Conservation (phyloP, 2,113 vertebrate species). For the Sinocyclocheilus anshuiensis region DNA sequence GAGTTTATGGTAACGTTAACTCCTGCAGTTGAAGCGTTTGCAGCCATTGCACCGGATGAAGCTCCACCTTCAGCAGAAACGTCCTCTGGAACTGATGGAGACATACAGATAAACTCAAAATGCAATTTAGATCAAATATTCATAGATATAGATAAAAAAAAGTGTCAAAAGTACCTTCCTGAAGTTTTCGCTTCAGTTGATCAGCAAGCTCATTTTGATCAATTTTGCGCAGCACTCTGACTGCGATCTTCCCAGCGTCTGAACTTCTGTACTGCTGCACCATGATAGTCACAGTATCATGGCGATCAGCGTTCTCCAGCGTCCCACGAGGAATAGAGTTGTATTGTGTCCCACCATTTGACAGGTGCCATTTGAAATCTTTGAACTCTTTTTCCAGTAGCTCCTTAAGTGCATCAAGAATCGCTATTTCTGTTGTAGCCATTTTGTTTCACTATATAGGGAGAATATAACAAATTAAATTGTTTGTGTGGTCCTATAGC, state of each 20-base stretch:
- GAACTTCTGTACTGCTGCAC: neutral
- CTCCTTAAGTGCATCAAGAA: neutral
- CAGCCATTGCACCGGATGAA: neutral
- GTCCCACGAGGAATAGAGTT: neutral
- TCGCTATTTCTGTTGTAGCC: neutral
- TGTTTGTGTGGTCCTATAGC: no score
- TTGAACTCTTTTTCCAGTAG: neutral
- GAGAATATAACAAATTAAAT: neutral
- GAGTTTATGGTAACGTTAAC: neutral
- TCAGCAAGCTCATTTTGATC: neutral
- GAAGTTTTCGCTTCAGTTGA: neutral
- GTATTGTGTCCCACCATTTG: neutral
- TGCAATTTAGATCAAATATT: neutral
- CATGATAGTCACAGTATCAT: neutral
- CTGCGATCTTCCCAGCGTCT: neutral
- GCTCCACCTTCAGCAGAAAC: neutral
- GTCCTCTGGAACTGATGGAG: neutral
- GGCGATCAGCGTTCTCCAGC: neutral
- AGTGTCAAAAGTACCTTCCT: neutral
- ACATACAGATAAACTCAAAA: neutral
- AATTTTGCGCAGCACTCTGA: neutral
- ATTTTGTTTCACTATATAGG: slow-evolving; percentile 13
- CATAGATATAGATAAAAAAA: no score
- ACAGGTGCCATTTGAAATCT: slow-evolving; percentile 33
- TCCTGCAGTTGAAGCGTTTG: neutral